Base-by-base conservation (phyloP, 2,113 vertebrate species). In the Peromyscus californicus region DNA sequence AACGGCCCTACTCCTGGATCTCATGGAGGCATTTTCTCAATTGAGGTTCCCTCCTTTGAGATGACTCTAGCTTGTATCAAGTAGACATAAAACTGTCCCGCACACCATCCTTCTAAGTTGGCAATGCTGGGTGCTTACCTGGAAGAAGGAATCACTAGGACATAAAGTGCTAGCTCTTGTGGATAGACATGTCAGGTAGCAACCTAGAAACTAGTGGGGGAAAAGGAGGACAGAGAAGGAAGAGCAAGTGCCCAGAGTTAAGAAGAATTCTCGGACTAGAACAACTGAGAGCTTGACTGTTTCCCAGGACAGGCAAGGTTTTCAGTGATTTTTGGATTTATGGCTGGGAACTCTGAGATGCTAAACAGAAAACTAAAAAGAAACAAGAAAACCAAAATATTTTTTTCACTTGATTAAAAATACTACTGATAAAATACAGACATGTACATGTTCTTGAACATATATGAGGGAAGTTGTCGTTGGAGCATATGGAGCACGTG, bases 381-480 rank as follows among this genome's bases (percentile, higher is more conserved):
- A 76, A 63, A 48, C 5, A 26, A 89, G 74, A 78, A 33, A 75
- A 31, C 13, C 17, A 39, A 75, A 61, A 6, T 45, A 67, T 65
- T 33, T 74, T 54, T 94, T 91, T 12, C 5, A 89, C 48, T 51
- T 95, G n/a, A 84, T 48, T 88, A n/a, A 87, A 89, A 89, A 48
- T 16, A 61, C 7, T 29, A 51, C 42, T 54, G 12, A 75, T 80
- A 65, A 39, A 59, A 59, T 16, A 76, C 3, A 51, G 48, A 67
- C 26, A 45, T 6, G 48, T 3, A 15, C 39, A 29, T n/a, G 24
- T 21, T 36, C 36, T 24, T 91, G 72, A 87, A 57, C 67, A 3
- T 79, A 6, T 22, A 3, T 29, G n/a, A 67, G 31, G 57, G 57
- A 75, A 59, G 42, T 85, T 70, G 19, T 33, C 80, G 24, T 15